A percentile compares a stretch with the other conserved stretches of the same genome.
phyloP scores from a whole-genome alignment of 2,888 invertebrate species.

The Chalcis sispes region DNA sequence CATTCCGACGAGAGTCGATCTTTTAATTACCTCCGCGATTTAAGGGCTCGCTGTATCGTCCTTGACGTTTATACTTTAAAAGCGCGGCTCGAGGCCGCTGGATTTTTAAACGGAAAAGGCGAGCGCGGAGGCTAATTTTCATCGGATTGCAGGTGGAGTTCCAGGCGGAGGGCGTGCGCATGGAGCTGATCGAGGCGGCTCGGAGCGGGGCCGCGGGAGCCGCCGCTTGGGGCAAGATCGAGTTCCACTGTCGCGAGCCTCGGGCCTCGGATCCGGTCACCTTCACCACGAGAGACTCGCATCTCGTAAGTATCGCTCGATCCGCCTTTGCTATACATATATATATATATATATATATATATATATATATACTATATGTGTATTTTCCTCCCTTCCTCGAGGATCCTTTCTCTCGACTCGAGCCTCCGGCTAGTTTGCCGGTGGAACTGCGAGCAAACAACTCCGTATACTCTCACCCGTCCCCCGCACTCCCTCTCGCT shows the following conservation, averaged over 20 bases:
- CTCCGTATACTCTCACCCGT: too few relatives aligned
- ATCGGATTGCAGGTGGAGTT: slow-evolving; percentile 88
- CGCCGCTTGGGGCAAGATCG: slow-evolving; percentile 83
- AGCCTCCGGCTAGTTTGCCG: too few relatives aligned
- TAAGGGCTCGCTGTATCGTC: too few relatives aligned
- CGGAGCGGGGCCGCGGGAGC: slow-evolving; percentile 84
- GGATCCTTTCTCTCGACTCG: too few relatives aligned
- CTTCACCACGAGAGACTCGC: slow-evolving; percentile 93
- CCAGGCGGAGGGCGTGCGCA: slow-evolving; percentile 89
- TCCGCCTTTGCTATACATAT: neutral
- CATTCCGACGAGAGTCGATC: neutral
- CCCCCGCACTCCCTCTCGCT: too few relatives aligned
- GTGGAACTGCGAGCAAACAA: too few relatives aligned
- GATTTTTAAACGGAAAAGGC: too few relatives aligned
- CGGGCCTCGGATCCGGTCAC: slow-evolving; percentile 93
- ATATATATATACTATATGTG: neutral
- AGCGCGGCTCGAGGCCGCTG: too few relatives aligned
- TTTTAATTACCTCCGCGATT: too few relatives aligned
- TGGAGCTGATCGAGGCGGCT: slow-evolving; percentile 93
- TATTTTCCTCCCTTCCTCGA: neutral
- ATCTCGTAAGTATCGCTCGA: slow-evolving; percentile 87
- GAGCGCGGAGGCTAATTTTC: too few relatives aligned
- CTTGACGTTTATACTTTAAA: too few relatives aligned
- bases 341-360: neutral
- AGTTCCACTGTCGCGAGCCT: slow-evolving; percentile 91